phyloP scores from a whole-genome alignment of 23 tunicate genomes.

The Clavelina lepadiformis region DNA sequence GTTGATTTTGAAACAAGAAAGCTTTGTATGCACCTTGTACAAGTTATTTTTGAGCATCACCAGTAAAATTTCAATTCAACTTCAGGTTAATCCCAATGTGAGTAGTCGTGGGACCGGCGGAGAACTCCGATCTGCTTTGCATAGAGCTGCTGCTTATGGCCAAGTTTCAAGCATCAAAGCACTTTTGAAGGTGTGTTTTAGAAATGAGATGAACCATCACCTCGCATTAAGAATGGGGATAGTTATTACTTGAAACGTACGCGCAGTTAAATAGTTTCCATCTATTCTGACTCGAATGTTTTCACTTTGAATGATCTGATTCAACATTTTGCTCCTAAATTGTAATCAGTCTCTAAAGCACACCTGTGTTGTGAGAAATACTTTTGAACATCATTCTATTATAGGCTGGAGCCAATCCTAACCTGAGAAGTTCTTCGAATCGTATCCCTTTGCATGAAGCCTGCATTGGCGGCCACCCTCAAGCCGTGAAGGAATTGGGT shows the following conservation, averaged over 20 bases:
- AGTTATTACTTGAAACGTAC: too few relatives aligned
- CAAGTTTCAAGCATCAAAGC: conserved; percentile 20
- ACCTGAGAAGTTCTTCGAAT: conserved; percentile 31
- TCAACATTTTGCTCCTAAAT: too few relatives aligned
- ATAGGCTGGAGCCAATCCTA: conserved; percentile 52
- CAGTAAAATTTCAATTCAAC: not conserved
- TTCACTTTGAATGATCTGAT: too few relatives aligned
- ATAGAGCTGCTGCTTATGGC: conserved; percentile 70
- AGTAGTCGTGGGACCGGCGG: conserved; percentile 42
- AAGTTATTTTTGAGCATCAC: too few relatives aligned
- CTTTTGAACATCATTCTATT: too few relatives aligned
- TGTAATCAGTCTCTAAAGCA: too few relatives aligned
- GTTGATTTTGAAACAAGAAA: too few relatives aligned
- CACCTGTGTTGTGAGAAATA: too few relatives aligned
- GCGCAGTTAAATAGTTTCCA: too few relatives aligned
- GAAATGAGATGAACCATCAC: not conserved
- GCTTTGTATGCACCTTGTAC: too few relatives aligned
- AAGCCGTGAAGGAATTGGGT: conserved; percentile 36
- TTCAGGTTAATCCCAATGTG: conserved; percentile 41
- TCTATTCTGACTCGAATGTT: too few relatives aligned
- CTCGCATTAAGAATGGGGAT: too few relatives aligned
- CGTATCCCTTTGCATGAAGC: conserved; percentile 59
- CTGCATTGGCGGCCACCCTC: conserved; percentile 57
- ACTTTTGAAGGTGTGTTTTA: conserved; percentile 14
- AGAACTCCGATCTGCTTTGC: conserved; percentile 49